Evolutionary conservation across 2,113 vertebrate species (phyloP).

Genomic region (Chionis minor): DNA sequence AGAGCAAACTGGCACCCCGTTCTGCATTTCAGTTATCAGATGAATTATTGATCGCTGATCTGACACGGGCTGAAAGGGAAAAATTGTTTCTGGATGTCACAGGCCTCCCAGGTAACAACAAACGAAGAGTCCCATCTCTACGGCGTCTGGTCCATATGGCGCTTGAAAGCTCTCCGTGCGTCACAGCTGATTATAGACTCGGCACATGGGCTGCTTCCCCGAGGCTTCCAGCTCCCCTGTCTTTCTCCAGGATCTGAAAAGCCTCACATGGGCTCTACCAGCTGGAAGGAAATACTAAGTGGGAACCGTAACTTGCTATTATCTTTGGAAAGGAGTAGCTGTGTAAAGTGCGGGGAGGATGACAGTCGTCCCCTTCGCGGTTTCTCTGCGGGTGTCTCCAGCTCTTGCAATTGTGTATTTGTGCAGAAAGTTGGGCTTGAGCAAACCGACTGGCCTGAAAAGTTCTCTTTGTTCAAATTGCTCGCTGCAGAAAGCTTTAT

Average conservation of each 20-base stretch:
- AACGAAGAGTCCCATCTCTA: fast-evolving
- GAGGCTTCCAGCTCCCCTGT: neutral
- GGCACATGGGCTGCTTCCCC: neutral
- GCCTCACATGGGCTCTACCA: neutral
- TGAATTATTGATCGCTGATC: neutral
- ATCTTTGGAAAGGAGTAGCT: neutral
- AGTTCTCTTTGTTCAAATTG: neutral
- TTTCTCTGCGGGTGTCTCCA: fast-evolving
- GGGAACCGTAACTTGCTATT: neutral
- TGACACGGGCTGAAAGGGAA: neutral
- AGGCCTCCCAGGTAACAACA: neutral
- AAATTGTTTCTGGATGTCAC: neutral
- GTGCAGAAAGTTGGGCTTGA: neutral
- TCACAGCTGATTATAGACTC: neutral
- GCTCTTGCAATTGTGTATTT: neutral
- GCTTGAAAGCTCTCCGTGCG: neutral
- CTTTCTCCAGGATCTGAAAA: neutral
- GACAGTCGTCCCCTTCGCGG: fast-evolving
- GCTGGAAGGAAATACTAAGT: neutral
- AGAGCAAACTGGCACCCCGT: neutral
- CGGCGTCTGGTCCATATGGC: neutral
- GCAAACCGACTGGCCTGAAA: neutral
- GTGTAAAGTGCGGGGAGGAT: fast-evolving
- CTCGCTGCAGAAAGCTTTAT: neutral
- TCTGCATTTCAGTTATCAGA: neutral